Evolutionary conservation across 1,140 invertebrate genomes (phyloP), one percentile per base, ranked within the genome.

Genomic region (Drosophila arawakana): DNA sequence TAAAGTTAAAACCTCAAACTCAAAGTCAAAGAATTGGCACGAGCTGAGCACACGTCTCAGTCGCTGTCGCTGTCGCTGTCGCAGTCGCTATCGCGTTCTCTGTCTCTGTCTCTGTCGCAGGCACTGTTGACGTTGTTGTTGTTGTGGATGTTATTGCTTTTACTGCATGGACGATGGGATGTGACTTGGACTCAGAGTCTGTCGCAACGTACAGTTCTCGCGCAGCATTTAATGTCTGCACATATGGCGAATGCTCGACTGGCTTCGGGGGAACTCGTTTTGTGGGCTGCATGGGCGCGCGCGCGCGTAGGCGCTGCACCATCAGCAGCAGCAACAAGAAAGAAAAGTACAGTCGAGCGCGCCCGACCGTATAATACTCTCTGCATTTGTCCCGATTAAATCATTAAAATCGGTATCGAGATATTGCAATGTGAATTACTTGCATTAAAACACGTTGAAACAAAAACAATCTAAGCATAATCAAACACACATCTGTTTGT

Each of bases 41-140:
- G 84, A 89, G 84, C 84, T 78, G 78, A 58, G 84, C 84, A 89
- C 84, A 89, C 84, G 83, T 85, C 83, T 58, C 49, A 9, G 35
- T 61, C 47, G 72, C 65, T 39, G 7, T 65, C 47, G 72, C 65
- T 39, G 7, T 65, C 55, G 47, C 35, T 47, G 50, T 49, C 34
- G 30, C 61, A 35, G 10, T 41, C 61, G 50, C 25, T 30, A 30
- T 15, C 39, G 52, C 49, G 39, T 41, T 18, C 34, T 46, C 9
- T 39, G 50, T 18, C 34, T 46, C 9, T 39, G 50, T 18, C 34
- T 46, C 9, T 61, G 60, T 7, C 49, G 47, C 18, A 54, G 67
- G 21, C 39, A 68, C 25, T 21, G 54, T 41, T 18, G 54, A 5
- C 46, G 58, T 49, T 8, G 46, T 10, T 8, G 46, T 10, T 61